phyloP scores from a whole-genome alignment of 2,113 vertebrate genomes.

The Poecile atricapillus region DNA sequence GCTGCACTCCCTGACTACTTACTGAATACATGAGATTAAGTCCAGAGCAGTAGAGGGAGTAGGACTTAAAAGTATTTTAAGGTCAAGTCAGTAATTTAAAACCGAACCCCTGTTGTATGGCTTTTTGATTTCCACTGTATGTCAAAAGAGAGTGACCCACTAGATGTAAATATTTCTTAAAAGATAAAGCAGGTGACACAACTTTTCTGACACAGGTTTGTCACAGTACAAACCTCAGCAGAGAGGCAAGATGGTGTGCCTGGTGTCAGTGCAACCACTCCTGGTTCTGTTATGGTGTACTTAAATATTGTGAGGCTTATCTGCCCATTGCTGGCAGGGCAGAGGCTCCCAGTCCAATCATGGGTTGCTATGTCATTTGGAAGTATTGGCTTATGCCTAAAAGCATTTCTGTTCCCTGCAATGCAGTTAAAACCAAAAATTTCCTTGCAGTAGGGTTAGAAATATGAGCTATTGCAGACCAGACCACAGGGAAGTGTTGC shows the following conservation, averaged over 20 bases:
- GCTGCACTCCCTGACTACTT: background rate
- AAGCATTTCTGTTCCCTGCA: background rate
- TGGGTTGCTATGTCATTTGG: background rate
- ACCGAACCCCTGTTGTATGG: background rate
- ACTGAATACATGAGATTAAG: background rate
- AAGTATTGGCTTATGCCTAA: background rate
- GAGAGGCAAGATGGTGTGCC: background rate
- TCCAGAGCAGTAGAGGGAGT: background rate
- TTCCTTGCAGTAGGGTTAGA: background rate
- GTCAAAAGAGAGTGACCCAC: background rate
- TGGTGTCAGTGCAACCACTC: background rate
- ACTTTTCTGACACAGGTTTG: background rate
- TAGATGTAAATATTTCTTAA: background rate
- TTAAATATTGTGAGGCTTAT: background rate
- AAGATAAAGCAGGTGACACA: background rate
- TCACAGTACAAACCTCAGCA: background rate
- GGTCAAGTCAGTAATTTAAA: background rate
- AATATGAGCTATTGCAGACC: background rate
- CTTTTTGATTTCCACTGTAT: background rate
- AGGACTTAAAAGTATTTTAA: background rate
- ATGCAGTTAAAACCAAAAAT: background rate
- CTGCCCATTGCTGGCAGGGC: background rate
- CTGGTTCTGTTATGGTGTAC: fast-evolving
- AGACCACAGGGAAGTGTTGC: background rate
- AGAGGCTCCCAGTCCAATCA: background rate